Conservation (phyloP, 2,888 invertebrate species). For the Arrhopalites spinosus region DNA sequence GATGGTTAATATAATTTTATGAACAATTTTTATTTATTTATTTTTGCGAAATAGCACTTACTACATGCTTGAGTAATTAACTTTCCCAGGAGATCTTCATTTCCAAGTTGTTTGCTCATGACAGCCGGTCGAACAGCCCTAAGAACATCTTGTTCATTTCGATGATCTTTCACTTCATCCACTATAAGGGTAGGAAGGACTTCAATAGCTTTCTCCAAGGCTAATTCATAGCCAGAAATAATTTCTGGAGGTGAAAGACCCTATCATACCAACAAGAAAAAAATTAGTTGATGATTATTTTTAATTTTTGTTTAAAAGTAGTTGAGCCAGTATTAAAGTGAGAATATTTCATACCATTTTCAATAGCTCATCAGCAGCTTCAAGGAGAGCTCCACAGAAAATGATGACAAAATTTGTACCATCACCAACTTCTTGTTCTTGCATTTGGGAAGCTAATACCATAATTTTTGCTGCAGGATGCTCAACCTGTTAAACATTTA, state of each 20-base stretch:
- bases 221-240: conserved; percentile 91
- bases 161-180: conserved; percentile 73
- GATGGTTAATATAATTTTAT: neutral
- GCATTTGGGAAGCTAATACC: conserved; percentile 96
- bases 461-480: conserved; percentile 98
- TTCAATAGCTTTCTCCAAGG: conserved; percentile 85
- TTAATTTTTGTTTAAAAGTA: neutral
- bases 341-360: conserved; percentile 67
- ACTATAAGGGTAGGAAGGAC: conserved; percentile 82
- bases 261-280: conserved; percentile 58
- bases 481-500: conserved; percentile 83
- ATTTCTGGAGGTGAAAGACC: conserved; percentile 97
- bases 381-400: conserved; percentile 88
- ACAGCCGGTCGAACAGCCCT: conserved; percentile 79
- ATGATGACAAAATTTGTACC: conserved; percentile 98
- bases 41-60: conserved; percentile 56
- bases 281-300: neutral
- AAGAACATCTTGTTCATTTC: conserved; percentile 71
- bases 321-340: neutral
- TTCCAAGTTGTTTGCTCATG: conserved; percentile 97
- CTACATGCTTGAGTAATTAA: conserved; percentile 84
- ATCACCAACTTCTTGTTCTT: conserved; percentile 97
- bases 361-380: conserved; percentile 88
- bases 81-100: conserved; percentile 88
- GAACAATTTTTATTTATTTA: neutral